Evolutionary conservation across 2,113 vertebrate genomes (phyloP), one percentile per base, ranked within the genome.

Genomic region (Pristiophorus japonicus): DNA sequence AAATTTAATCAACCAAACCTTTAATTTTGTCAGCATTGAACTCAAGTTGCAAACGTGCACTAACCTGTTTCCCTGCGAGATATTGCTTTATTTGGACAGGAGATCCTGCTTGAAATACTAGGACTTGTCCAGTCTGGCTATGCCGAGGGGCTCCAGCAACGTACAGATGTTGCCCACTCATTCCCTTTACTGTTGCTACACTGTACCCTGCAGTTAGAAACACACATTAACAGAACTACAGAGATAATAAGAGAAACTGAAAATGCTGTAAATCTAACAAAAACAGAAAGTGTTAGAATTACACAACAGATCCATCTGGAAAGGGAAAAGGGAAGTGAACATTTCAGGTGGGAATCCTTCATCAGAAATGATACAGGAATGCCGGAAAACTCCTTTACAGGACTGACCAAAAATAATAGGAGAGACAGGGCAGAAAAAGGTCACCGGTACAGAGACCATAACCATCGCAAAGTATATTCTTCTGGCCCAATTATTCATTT

Each of bases 21-120:
- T 93, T 65, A 38, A 93, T 65, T 93, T 66, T 92, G n/a, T n/a
- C 90, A 92, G n/a, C 47, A 24, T 51, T 94, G 42, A 67, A n/a
- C 65, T 91, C 18, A 1, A 91, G 90, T 20, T 95, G 96, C 96
- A 96, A 96, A 96, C 10, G 45, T 22, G 24, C 0, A 1, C 59
- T 22, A 96, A 98, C 98, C 98, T 98, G 97, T 66, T 98, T 96
- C 96, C 98, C 98, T 16, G 95, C 95, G 30, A 98, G 96, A 34
- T 92, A 95, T 7, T 96, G 97, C 27, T 95, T 22, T 62, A 97
- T 96, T 65, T 8, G 30, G 18, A 96, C 75, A 63, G 95, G 75
- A 63, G 34, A 27, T 8, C 42, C 34, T 0, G 96, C 95, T 87
- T 95, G 90, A 95, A 98, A 97, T 70, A 98, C 96, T 70, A 98